phyloP scores from a whole-genome alignment of 2,888 invertebrate species.

The Phengaris arion region DNA sequence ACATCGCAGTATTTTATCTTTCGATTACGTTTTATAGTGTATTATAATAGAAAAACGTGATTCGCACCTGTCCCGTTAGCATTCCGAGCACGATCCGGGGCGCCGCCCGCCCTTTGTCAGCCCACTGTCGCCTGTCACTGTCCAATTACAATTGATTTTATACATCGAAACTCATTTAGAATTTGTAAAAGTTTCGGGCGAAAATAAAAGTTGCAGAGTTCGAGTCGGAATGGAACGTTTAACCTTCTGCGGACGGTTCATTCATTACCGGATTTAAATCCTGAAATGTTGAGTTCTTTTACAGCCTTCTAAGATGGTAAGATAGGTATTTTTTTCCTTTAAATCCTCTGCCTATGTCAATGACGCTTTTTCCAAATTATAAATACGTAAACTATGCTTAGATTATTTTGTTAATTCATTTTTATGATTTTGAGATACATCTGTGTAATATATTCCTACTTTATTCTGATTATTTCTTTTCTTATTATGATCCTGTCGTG shows the following conservation, averaged over 20 bases:
- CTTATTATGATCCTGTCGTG: too few species aligned
- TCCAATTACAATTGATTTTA: constrained; percentile 24
- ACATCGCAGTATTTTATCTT: constrained; percentile 22
- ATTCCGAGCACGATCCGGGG: constrained; percentile 23
- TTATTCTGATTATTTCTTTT: too few species aligned
- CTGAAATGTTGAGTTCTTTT: not conserved
- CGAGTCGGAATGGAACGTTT: not conserved
- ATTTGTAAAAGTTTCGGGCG: not conserved
- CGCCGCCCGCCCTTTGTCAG: not conserved
- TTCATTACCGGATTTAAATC: not conserved
- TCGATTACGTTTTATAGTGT: constrained; percentile 27
- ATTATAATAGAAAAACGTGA: constrained; percentile 30
- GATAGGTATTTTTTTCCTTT: not conserved
- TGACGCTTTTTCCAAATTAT: not conserved
- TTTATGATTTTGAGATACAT: too few species aligned
- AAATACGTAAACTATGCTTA: too few species aligned
- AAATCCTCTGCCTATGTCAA: not conserved
- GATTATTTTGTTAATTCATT: too few species aligned
- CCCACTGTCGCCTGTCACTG: constrained; percentile 12
- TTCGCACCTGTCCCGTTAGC: constrained; percentile 20
- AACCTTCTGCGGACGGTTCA: not conserved
- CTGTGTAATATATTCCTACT: too few species aligned
- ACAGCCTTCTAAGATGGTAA: not conserved
- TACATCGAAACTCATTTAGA: constrained; percentile 14
- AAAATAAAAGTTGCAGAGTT: not conserved